Evolutionary conservation across 2,888 invertebrate species (phyloP).

Genomic region (Chloromyia formosa): DNA sequence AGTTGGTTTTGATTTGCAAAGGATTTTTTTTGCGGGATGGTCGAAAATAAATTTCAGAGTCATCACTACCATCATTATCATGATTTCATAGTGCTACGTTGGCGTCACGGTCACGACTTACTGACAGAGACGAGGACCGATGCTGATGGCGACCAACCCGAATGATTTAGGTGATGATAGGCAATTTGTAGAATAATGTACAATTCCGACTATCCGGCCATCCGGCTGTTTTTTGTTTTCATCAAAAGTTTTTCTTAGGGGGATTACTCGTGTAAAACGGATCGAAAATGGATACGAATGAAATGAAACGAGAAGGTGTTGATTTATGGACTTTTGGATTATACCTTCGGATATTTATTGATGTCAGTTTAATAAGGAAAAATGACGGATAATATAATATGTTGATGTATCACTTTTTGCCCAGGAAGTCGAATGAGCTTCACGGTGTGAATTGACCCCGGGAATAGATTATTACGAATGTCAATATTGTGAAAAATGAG

Average conservation of each 20-base stretch:
- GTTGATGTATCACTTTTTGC: background rate
- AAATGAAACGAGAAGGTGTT: conserved; percentile 32
- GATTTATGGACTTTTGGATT: conserved; percentile 16
- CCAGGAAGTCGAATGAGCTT: no score
- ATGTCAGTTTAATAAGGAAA: conserved; percentile 5
- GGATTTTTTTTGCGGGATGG: background rate
- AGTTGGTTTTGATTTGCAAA: background rate
- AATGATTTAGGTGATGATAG: conserved; percentile 35
- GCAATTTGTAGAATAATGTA: conserved; percentile 15
- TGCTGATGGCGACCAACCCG: background rate
- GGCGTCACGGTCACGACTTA: background rate
- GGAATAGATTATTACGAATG: no score
- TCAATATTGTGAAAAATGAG: no score
- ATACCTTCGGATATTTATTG: conserved; percentile 11
- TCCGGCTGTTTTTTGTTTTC: background rate
- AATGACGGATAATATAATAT: background rate
- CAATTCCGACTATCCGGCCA: no score
- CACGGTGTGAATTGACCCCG: no score
- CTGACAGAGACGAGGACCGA: background rate
- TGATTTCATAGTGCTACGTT: background rate
- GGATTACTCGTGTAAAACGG: background rate
- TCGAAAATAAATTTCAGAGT: background rate
- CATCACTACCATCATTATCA: conserved; percentile 3
- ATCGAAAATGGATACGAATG: background rate
- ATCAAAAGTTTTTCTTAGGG: background rate